Evolutionary conservation across 2,113 vertebrate species (phyloP).

Genomic region (Alosa alosa): DNA sequence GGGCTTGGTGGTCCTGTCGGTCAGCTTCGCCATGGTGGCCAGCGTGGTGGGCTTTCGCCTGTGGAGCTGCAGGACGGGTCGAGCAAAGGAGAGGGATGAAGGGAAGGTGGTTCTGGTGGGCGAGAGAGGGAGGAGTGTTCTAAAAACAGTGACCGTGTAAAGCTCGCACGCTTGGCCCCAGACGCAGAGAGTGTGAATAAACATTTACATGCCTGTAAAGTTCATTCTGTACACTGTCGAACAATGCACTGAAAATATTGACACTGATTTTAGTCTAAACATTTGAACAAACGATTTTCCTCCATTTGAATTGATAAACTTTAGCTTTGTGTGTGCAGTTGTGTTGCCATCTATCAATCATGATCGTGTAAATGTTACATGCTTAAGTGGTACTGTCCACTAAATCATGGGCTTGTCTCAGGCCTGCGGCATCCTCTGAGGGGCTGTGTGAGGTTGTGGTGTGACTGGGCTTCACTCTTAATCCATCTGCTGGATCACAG

Average conservation of each 20-base stretch:
- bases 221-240: background rate
- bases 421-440: background rate
- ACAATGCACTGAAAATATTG: background rate
- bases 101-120: constrained; percentile 66
- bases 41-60: constrained; percentile 50
- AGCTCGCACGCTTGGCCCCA: background rate
- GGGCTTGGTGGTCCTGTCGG: constrained; percentile 63
- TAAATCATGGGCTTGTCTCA: background rate
- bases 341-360: background rate
- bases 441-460: background rate
- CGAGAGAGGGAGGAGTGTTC: constrained; percentile 50
- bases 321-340: background rate
- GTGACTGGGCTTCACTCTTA: background rate
- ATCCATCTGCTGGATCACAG: constrained; percentile 20
- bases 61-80: constrained; percentile 31
- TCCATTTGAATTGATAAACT: background rate
- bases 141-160: constrained; percentile 73
- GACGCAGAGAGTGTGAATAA: background rate
- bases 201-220: background rate
- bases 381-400: background rate
- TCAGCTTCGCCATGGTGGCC: constrained; percentile 53
- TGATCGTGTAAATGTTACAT: background rate
- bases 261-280: background rate
- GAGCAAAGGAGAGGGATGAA: constrained; percentile 56
- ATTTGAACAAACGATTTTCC: background rate